Base-by-base conservation (phyloP, 2,888 invertebrate genomes). In the Campaea margaritaria region DNA sequence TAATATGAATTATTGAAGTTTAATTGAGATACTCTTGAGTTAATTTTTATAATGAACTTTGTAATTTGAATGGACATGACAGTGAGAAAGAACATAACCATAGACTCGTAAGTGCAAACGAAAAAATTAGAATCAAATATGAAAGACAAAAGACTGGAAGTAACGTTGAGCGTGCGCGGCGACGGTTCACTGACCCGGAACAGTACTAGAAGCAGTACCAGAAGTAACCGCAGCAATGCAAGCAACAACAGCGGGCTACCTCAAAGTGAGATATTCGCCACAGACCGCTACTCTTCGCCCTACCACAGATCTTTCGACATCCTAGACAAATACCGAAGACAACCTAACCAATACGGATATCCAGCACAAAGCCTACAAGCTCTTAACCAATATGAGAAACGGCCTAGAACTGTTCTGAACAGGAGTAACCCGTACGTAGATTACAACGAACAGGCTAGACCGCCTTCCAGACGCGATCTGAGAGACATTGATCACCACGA, bases 131-230 rank as follows among this genome's bases (percentile, higher is more conserved):
- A n/a, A n/a, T n/a, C n/a, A 71, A 87, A 64, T 64, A 92, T 92
- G 92, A 92, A 85, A 83, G 87, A 92, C 71, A 91, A 89, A 81
- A 88, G 90, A 82, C 76, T 93, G 34, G 87, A 93, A 83, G 78
- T 93, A 57, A 93, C 86, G 68, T 73, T 93, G 62, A 93, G 90
- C 74, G 92, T 93, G 58, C 87, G 91, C 39, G 91, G 92, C 39
- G 93, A 93, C 62, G 89, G 91, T 65, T 89, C 92, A 50, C 70
- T 92, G 64, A 85, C 82, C 61, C 82, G 92, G 44, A 87, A 87
- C 73, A 85, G 85, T 71, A 72, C 79, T 14, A 81, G 91, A 66
- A 87, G 90, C 69, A 92, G 92, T 60, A 83, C 68, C 21, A 81
- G 92, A 74, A 91, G 91, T 68, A 90, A 86, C 68, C 81, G 84